These are phyloP conservation scores for Deroplatys truncata DNA, from an alignment of 2,888 invertebrate species.

Conservation along the genomic window DNA sequence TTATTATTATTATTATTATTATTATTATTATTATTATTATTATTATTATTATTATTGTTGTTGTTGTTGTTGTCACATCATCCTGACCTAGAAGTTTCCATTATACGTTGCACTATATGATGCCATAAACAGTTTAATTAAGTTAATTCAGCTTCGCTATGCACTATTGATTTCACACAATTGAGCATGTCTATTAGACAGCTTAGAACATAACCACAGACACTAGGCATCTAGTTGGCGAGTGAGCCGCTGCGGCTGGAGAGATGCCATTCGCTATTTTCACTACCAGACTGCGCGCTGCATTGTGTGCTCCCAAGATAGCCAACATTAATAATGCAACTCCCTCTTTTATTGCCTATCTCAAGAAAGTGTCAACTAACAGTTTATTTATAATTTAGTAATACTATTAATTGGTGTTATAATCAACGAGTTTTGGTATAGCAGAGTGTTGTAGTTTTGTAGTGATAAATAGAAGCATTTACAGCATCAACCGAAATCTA, in stretches of 20 bases:
- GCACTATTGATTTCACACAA: not conserved
- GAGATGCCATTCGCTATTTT: not conserved
- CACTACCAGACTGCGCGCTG: not conserved
- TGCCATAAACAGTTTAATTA: not conserved
- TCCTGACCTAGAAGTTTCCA: too few relatives aligned
- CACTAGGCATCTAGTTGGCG: not conserved
- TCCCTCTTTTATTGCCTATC: not conserved
- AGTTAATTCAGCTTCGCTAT: not conserved
- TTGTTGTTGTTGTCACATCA: too few relatives aligned
- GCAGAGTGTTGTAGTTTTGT: not conserved
- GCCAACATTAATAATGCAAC: not conserved
- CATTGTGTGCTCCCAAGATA: not conserved
- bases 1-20: too few relatives aligned
- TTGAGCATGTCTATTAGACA: not conserved
- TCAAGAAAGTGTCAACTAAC: not conserved
- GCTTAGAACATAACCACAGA: not conserved
- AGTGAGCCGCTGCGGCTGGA: not conserved
- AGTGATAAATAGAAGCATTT: not conserved
- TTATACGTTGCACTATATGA: too few relatives aligned
- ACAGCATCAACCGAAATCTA: not conserved
- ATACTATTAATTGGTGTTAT: not conserved
- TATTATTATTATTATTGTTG: too few relatives aligned
- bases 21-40: too few relatives aligned
- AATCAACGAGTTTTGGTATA: not conserved
- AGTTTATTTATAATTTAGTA: not conserved